These are phyloP conservation scores for Coccyzus lansbergi DNA, from an alignment of 2,797 vertebrate genomes.

Conservation along the genomic window DNA sequence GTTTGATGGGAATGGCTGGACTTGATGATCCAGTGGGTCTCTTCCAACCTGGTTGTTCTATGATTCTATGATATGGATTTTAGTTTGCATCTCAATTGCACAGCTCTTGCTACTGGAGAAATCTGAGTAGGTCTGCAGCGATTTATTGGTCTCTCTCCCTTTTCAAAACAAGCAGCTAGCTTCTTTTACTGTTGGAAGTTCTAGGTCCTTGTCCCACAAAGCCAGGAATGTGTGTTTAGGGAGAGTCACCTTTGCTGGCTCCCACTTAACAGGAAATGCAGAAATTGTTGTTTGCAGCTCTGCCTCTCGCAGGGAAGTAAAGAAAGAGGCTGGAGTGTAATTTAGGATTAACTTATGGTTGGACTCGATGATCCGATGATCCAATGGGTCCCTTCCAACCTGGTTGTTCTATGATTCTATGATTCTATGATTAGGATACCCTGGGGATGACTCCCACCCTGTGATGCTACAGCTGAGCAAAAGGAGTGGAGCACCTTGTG, in stretches of 20 bases:
- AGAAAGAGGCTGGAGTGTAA: not conserved
- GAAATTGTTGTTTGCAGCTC: fast-evolving
- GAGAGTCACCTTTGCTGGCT: not conserved
- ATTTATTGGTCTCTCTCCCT: not conserved
- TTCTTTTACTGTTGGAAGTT: not conserved
- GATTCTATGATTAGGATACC: too few relatives aligned
- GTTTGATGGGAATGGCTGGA: too few relatives aligned
- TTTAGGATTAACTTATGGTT: too few relatives aligned
- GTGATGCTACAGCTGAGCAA: not conserved
- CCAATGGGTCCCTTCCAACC: too few relatives aligned
- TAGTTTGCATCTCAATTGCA: not conserved
- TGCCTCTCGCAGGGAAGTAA: not conserved
- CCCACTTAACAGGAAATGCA: not conserved
- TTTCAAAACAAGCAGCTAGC: not conserved
- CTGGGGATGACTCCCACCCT: not conserved
- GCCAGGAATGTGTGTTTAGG: fast-evolving
- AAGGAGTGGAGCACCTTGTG: not conserved
- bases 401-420: too few relatives aligned
- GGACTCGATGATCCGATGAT: too few relatives aligned
- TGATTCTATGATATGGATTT: too few relatives aligned
- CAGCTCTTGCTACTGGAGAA: not conserved
- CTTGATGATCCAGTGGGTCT: too few relatives aligned
- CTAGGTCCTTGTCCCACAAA: not conserved
- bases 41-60: too few relatives aligned
- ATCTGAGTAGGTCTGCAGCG: not conserved